Evolutionary conservation across 2,113 vertebrate genomes (phyloP).

Genomic region (Gopherus evgoodei): DNA sequence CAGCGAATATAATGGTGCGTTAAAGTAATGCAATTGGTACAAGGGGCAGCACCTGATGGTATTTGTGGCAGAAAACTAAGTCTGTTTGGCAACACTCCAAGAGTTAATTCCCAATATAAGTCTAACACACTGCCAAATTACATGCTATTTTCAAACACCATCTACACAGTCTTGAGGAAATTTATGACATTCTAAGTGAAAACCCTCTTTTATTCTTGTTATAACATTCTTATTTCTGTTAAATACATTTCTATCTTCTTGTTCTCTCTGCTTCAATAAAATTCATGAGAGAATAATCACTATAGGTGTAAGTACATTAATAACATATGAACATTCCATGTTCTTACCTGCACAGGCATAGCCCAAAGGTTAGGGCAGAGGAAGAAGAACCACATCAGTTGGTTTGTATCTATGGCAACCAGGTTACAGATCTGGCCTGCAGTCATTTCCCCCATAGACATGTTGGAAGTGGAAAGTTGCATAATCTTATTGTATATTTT

Average conservation of each 20-base stretch:
- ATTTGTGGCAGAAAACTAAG: background rate
- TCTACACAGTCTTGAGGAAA: background rate
- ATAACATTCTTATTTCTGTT: background rate
- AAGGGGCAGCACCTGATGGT: background rate
- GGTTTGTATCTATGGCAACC: constrained; percentile 97
- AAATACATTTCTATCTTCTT: background rate
- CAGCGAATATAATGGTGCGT: background rate
- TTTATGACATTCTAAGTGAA: background rate
- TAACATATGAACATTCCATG: background rate
- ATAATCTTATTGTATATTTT: constrained; percentile 99
- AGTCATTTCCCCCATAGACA: constrained; percentile 98
- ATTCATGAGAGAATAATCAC: background rate
- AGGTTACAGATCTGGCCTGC: constrained; percentile 98
- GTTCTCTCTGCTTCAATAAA: background rate
- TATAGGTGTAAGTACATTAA: accelerated
- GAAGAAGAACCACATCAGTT: constrained; percentile 99
- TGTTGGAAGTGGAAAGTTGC: constrained; percentile 96
- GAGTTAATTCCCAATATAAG: background rate
- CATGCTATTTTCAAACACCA: background rate
- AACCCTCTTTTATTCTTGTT: background rate
- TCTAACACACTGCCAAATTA: background rate
- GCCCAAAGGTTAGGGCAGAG: constrained; percentile 98
- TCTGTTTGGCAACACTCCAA: background rate
- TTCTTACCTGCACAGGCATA: constrained; percentile 95
- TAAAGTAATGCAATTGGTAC: background rate